Conservation (phyloP, 2,888 invertebrate genomes). For the Schizaphis graminum region DNA sequence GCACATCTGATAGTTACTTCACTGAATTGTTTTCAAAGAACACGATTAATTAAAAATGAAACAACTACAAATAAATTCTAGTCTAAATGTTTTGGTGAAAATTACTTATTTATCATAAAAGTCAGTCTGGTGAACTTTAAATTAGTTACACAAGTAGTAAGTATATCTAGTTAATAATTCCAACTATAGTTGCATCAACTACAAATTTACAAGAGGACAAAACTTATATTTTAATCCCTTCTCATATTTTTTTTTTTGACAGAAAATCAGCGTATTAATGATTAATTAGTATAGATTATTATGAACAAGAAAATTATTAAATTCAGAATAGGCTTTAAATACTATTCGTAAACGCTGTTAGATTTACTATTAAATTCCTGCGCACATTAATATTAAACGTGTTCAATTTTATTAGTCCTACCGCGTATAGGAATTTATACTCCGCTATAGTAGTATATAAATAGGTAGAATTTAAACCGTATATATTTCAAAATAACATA, state of each 20-base stretch:
- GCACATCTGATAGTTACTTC: neutral
- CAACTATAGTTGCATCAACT: slow-evolving; percentile 9
- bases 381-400: neutral
- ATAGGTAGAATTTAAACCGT: neutral
- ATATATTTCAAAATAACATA: neutral
- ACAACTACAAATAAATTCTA: neutral
- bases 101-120: slow-evolving; percentile 18
- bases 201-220: neutral
- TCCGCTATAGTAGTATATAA: neutral
- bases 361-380: neutral
- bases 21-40: neutral
- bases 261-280: neutral
- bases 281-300: neutral
- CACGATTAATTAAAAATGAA: neutral
- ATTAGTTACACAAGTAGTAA: neutral
- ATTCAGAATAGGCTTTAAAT: neutral
- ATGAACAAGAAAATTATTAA: neutral
- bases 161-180: slow-evolving; percentile 10
- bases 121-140: neutral
- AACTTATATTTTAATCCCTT: neutral
- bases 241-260: neutral
- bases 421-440: neutral
- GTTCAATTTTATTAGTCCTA: neutral
- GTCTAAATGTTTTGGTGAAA: neutral
- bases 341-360: neutral